Evolutionary conservation across 2,113 vertebrate genomes (phyloP).

Genomic region (Leptocoma aspasia): DNA sequence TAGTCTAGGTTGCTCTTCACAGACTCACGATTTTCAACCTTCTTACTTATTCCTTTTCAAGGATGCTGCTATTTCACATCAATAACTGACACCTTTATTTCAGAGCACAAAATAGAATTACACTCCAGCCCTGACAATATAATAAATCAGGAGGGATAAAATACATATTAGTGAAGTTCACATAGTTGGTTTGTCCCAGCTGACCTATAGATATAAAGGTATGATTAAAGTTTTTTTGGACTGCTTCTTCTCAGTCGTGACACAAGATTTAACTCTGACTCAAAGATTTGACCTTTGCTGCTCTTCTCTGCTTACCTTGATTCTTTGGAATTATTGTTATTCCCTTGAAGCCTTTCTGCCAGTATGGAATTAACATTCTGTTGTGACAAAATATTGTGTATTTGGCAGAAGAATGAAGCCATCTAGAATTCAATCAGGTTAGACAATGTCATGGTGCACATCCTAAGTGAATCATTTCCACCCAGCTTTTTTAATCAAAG

Average conservation of each 20-base stretch:
- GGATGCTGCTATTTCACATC: slow-evolving; percentile 51
- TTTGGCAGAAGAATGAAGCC: slow-evolving; percentile 75
- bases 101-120: slow-evolving; percentile 66
- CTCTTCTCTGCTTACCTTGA: slow-evolving; percentile 50
- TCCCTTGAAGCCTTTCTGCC: slow-evolving; percentile 71
- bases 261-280: slow-evolving; percentile 60
- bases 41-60: slow-evolving; percentile 49
- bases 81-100: slow-evolving; percentile 70
- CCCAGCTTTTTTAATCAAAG: slow-evolving; percentile 23
- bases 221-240: slow-evolving; percentile 64
- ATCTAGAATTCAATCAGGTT: slow-evolving; percentile 75
- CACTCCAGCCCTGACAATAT: slow-evolving; percentile 44
- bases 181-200: slow-evolving; percentile 39
- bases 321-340: slow-evolving; percentile 76
- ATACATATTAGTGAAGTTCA: slow-evolving; percentile 51
- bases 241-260: slow-evolving; percentile 53
- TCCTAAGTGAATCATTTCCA: slow-evolving; percentile 14
- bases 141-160: slow-evolving; percentile 61
- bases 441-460: slow-evolving; percentile 64
- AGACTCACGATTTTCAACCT: slow-evolving; percentile 37
- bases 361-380: slow-evolving; percentile 74
- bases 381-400: slow-evolving; percentile 78
- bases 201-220: slow-evolving; percentile 67
- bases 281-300: slow-evolving; percentile 65
- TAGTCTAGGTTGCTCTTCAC: slow-evolving; percentile 43